A percentile compares a stretch with the other conserved stretches of the same genome.
These are phyloP conservation scores for Papilio machaon DNA, from an alignment of 1,140 invertebrate species.

Conservation along the genomic window DNA sequence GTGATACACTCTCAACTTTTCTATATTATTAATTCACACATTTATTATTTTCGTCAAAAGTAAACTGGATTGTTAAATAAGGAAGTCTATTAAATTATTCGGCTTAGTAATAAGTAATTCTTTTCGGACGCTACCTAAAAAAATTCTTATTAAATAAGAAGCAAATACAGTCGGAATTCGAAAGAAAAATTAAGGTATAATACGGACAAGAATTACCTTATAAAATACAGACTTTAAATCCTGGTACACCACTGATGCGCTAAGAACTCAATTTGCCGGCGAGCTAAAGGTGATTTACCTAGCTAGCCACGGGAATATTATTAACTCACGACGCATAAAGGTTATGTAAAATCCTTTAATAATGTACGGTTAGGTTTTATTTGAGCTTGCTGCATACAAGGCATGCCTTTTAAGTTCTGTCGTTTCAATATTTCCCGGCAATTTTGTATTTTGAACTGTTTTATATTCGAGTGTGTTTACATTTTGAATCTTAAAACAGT, in stretches of 20 bases:
- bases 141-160: neutral
- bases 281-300: slow-evolving; percentile 34
- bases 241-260: slow-evolving; percentile 36
- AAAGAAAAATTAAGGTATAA: slow-evolving; percentile 32
- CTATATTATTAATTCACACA: neutral
- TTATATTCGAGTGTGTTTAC: too few species aligned
- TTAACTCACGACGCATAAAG: slow-evolving; percentile 51
- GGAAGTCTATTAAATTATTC: neutral
- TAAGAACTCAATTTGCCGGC: slow-evolving; percentile 40
- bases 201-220: slow-evolving; percentile 38
- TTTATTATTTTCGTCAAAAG: neutral
- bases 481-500: too few species aligned
- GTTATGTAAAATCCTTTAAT: slow-evolving; percentile 57
- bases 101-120: neutral
- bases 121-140: neutral
- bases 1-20: neutral
- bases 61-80: neutral
- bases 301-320: slow-evolving; percentile 43
- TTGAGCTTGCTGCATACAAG: slow-evolving; percentile 52
- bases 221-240: slow-evolving; percentile 39
- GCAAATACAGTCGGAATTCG: slow-evolving; percentile 4
- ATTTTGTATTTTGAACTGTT: too few species aligned
- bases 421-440: too few species aligned
- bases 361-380: slow-evolving; percentile 61
- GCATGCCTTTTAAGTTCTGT: too few species aligned